Percentiles rank a stretch among this genome's conserved stretches.
Evolutionary conservation across 1,140 invertebrate genomes (phyloP).

Genomic region (Laodelphax striatellus): DNA sequence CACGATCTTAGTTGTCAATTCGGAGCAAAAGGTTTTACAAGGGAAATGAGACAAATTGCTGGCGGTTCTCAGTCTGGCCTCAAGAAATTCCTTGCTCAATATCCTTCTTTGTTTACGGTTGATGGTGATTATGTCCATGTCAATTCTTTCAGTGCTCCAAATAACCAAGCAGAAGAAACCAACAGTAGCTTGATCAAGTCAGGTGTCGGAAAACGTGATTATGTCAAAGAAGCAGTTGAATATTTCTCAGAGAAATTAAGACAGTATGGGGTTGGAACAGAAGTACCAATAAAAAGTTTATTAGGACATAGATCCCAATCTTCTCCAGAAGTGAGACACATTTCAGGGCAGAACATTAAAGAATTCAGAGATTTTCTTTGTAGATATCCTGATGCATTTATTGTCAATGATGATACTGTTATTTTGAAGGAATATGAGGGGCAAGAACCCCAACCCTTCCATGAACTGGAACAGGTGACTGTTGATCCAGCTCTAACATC

Average conservation of each 20-base stretch:
- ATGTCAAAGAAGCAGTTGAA: constrained; percentile 84
- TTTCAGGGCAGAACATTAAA: constrained; percentile 85
- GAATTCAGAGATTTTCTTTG: constrained; percentile 86
- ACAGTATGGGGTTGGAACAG: constrained; percentile 77
- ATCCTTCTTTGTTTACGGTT: constrained; percentile 83
- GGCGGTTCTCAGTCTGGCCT: constrained; percentile 87
- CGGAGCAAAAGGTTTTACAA: constrained; percentile 89
- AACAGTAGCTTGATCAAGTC: constrained; percentile 20
- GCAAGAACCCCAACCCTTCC: constrained; percentile 41
- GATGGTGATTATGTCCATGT: constrained; percentile 85
- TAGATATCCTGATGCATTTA: constrained; percentile 76
- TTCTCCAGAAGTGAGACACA: constrained; percentile 87
- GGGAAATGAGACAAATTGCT: constrained; percentile 90
- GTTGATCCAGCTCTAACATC: constrained; percentile 69
- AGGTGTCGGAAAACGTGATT: constrained; percentile 55
- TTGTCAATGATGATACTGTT: constrained; percentile 78
- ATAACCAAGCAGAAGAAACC: constrained; percentile 29
- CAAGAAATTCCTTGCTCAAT: constrained; percentile 81
- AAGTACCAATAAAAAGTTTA: constrained; percentile 86
- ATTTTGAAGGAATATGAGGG: constrained; percentile 51
- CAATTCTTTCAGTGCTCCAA: constrained; percentile 51
- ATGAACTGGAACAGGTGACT: constrained; percentile 56
- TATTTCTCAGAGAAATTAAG: constrained; percentile 86
- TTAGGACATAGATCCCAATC: constrained; percentile 88
- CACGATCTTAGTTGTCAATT: constrained; percentile 95